Evolutionary conservation across 2,888 invertebrate genomes (phyloP), one percentile per base, ranked within the genome.

Genomic region (Tachystola acroxantha): DNA sequence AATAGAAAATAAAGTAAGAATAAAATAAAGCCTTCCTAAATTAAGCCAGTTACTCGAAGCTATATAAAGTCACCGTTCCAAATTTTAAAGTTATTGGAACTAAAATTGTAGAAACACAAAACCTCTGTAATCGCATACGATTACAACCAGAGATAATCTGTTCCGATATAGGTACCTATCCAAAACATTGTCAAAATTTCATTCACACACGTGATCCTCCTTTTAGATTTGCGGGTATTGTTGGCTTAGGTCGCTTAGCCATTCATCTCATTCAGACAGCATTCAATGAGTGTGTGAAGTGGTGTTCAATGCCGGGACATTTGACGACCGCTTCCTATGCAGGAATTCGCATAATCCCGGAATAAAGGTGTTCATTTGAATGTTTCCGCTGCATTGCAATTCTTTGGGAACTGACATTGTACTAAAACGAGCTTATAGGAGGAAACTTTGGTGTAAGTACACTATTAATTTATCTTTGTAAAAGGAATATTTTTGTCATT

Each of bases 301-400:
- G n/a, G n/a, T 47, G 56, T 62, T 74, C 64, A 74, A 72, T 64
- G 56, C 57, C 48, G 46, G 66, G 69, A 77, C 70, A 76, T 77
- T 72, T 67, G 77, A 74, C 66, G 77, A 75, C 70, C 71, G 73
- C 66, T 84, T 81, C 85, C 86, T 85, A 86, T 81, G 84, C 84
- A 80, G 82, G 82, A 82, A 79, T 61, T 69, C 62, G 54, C 64
- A 61, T 84, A 82, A 86, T 86, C 82, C 82, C 71, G 73, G 81
- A 76, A 84, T 79, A 85, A 85, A 82, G 73, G 75, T 57, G 59
- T 58, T 55, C 64, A 68, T 64, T 63, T 63, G 61, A 69, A 78
- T 76, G 74, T 72, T 84, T 85, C 84, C 84, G 80, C 64, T 65
- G 64, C 56, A 54, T 47, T 47, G 46, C 50, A 46, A 37, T 46